These are phyloP conservation scores for Agonopterix subpropinquella DNA, from an alignment of 2,888 invertebrate genomes.

Conservation along the genomic window DNA sequence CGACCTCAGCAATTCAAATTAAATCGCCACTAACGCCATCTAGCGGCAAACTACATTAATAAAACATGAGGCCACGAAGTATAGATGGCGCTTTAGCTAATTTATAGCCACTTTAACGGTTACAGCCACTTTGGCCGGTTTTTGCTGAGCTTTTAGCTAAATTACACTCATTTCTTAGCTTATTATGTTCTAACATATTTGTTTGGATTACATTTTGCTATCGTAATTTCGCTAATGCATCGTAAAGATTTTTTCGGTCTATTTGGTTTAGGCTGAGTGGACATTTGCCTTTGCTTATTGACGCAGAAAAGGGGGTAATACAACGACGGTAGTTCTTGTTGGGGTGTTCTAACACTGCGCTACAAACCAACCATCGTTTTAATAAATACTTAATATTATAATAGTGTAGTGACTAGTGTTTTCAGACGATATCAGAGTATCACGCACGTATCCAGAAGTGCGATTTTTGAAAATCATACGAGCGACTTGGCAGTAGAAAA, in stretches of 20 bases:
- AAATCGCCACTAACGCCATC: constrained; percentile 66
- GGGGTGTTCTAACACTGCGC: too few relatives aligned
- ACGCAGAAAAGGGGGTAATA: constrained; percentile 9
- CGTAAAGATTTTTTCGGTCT: constrained; percentile 40
- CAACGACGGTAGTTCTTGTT: too few relatives aligned
- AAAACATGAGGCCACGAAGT: constrained; percentile 41
- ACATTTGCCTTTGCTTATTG: constrained; percentile 16
- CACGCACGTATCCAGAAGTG: too few relatives aligned
- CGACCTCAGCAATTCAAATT: constrained; percentile 20
- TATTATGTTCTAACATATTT: constrained; percentile 39
- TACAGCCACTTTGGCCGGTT: constrained; percentile 52
- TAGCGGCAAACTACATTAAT: constrained; percentile 54
- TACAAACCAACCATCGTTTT: too few relatives aligned
- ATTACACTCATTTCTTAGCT: constrained; percentile 39
- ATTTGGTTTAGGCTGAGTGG: constrained; percentile 40
- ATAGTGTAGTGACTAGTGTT: too few relatives aligned
- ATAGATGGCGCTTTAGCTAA: constrained; percentile 17
- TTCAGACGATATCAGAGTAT: too few relatives aligned
- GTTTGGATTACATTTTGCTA: constrained; percentile 36
- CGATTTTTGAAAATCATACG: too few relatives aligned
- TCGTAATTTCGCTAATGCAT: constrained; percentile 52
- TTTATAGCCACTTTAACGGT: constrained; percentile 23
- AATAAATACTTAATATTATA: too few relatives aligned
- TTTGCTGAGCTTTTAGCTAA: constrained; percentile 57
- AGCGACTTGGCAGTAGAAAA: too few relatives aligned